Evolutionary conservation across 1,140 invertebrate genomes (phyloP), one percentile per base, ranked within the genome.

Genomic region (Rhagoletis pomonella): DNA sequence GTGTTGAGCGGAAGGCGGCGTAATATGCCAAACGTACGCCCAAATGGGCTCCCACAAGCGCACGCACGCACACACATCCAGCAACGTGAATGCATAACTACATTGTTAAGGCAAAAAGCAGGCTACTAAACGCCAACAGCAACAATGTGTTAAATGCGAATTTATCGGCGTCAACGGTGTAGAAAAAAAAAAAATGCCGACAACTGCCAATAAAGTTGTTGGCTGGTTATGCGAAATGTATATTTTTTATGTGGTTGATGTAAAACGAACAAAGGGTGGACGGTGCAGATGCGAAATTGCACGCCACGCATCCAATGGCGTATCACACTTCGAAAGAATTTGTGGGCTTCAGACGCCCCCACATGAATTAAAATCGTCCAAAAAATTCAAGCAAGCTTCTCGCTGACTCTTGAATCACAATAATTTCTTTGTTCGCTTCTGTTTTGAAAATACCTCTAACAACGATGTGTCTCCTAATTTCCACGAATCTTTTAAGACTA

Each of bases 131-230:
- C 42, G 29, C 39, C 39, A 73, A 73, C 42, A 73, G 42, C 42
- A 73, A 73, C 67, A 73, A 73, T 73, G 67, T 47, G 67, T 44
- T 73, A 73, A 73, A 73, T 44, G 67, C 10, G 67, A 73, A 73
- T 47, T 73, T 73, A 73, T 73, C 39, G 67, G 12, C 42, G 67
- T 14, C 65, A 67, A 67, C 29, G 14, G 67, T 47, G 67, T 73
- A 42, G 42, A 73, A 73, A 73, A 42, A n/a, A 73, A 73, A 73
- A 42, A 73, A 44, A 42, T 73, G 67, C 17, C 42, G 67, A 73
- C 12, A 44, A 44, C 17, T 6, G 67, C 44, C 67, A 73, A 73
- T 73, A 73, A 73, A 44, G 67, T 73, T 47, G 39, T 5, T 44
- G 67, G 44, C 29, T 73, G 10, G 67, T 12, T 44, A 10, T 17